Percentiles rank a stretch among this genome's conserved stretches.
phyloP scores from a whole-genome alignment of 2,888 invertebrate species.

The Rhaphigaster nebulosa region DNA sequence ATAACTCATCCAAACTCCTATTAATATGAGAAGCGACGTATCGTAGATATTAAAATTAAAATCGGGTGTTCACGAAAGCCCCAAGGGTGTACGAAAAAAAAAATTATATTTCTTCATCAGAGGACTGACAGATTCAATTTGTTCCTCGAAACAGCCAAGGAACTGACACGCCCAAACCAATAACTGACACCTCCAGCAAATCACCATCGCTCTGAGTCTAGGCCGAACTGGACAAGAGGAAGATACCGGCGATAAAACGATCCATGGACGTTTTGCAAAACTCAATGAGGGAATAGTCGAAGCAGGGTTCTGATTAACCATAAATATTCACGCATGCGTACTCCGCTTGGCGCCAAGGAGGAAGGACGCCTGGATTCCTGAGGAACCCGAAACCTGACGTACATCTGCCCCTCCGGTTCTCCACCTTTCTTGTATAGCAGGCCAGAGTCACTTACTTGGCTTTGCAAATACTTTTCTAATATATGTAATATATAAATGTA shows the following conservation, averaged over 20 bases:
- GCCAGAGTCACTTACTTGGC: background rate
- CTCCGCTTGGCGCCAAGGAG: constrained; percentile 13
- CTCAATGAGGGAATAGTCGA: background rate
- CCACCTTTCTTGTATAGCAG: background rate
- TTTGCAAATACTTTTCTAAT: background rate
- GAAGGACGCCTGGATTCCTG: constrained; percentile 54
- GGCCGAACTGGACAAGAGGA: background rate
- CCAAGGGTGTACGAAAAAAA: background rate
- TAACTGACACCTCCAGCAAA: background rate
- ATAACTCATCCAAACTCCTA: background rate
- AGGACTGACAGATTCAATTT: constrained; percentile 13
- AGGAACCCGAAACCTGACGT: constrained; percentile 45
- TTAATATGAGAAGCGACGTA: constrained; percentile 32
- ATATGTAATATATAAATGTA: background rate
- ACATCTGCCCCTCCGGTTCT: background rate
- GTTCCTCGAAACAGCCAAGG: background rate
- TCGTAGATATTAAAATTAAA: background rate
- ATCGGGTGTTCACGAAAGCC: background rate
- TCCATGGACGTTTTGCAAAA: background rate
- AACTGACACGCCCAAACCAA: background rate
- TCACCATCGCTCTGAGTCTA: background rate
- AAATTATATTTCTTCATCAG: constrained; percentile 22
- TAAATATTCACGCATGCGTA: constrained; percentile 52
- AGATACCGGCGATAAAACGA: background rate
- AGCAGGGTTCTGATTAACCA: background rate